Evolutionary conservation across 2,113 vertebrate species (phyloP).

Genomic region (Brachyhypopomus gauderio): DNA sequence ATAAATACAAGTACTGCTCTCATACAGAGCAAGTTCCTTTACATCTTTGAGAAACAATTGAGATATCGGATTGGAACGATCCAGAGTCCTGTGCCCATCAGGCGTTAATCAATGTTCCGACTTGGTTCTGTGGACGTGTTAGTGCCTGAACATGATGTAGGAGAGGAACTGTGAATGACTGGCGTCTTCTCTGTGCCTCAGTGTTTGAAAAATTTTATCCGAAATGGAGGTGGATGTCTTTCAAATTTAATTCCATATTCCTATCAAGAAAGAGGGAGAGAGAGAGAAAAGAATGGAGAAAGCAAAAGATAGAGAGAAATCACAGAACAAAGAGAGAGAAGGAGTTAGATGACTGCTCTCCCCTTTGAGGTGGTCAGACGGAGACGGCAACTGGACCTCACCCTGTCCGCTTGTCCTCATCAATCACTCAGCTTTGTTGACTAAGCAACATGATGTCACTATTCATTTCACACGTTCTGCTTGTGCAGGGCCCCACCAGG

Average conservation of each 20-base stretch:
- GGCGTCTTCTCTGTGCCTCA: constrained; percentile 1
- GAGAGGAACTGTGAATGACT: background rate
- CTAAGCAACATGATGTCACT: constrained; percentile 82
- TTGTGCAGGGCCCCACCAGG: constrained; percentile 72
- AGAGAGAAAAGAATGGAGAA: constrained; percentile 36
- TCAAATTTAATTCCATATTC: constrained; percentile 38
- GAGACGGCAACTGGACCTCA: constrained; percentile 75
- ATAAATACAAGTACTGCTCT: background rate
- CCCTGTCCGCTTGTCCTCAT: constrained; percentile 82
- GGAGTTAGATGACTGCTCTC: constrained; percentile 65
- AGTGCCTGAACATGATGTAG: background rate
- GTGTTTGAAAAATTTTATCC: constrained; percentile 36
- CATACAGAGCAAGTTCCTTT: background rate
- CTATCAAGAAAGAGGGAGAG: constrained; percentile 13
- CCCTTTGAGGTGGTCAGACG: constrained; percentile 71
- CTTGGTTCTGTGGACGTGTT: constrained; percentile 8
- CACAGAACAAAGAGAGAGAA: constrained; percentile 54
- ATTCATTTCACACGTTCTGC: constrained; percentile 83
- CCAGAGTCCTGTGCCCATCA: too few species aligned
- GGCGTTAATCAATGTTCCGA: background rate
- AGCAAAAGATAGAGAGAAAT: constrained; percentile 66
- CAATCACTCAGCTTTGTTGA: constrained; percentile 85
- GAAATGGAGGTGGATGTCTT: constrained; percentile 30
- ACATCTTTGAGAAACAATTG: background rate
- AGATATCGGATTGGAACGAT: too few species aligned